Percentiles rank a stretch among this genome's conserved stretches.
These are phyloP conservation scores for Sebastes matsubarae DNA, from an alignment of 2,797 vertebrate species.

Conservation along the genomic window DNA sequence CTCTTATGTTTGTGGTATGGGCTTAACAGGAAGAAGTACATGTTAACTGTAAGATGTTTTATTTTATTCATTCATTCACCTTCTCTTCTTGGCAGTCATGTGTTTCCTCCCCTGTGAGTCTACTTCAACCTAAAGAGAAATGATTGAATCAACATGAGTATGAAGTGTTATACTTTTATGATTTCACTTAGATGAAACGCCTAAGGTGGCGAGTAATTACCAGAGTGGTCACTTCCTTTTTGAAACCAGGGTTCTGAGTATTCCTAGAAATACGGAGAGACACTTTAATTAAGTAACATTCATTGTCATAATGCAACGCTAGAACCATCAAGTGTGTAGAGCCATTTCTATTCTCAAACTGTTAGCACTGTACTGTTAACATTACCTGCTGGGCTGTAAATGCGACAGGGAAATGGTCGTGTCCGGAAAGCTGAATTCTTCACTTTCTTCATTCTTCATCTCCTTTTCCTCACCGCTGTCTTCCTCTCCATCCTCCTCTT, in stretches of 20 bases:
- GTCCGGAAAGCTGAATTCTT: constrained; percentile 89
- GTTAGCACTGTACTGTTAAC: neutral
- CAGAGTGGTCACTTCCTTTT: constrained; percentile 76
- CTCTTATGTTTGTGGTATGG: neutral
- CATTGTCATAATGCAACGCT: neutral
- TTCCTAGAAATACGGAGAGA: constrained; percentile 54
- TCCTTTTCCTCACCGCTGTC: constrained; percentile 39
- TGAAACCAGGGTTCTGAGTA: constrained; percentile 75
- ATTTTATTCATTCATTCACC: constrained; percentile 78
- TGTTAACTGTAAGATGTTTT: neutral
- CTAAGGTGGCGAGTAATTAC: constrained; percentile 68
- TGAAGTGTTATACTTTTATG: neutral
- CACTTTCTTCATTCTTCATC: constrained; percentile 41
- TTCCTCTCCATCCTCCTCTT: constrained; percentile 44
- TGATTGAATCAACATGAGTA: neutral
- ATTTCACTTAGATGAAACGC: neutral
- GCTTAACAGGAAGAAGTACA: neutral
- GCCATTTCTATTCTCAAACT: neutral
- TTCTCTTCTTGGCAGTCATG: constrained; percentile 93
- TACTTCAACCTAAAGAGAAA: constrained; percentile 76
- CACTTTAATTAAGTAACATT: neutral
- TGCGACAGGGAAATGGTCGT: constrained; percentile 93
- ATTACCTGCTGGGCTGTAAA: constrained; percentile 90
- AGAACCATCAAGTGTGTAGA: neutral
- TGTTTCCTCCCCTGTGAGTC: constrained; percentile 87